Evolutionary conservation across 2,113 vertebrate species (phyloP), one percentile per base, ranked within the genome.

Genomic region (Bucco capensis): DNA sequence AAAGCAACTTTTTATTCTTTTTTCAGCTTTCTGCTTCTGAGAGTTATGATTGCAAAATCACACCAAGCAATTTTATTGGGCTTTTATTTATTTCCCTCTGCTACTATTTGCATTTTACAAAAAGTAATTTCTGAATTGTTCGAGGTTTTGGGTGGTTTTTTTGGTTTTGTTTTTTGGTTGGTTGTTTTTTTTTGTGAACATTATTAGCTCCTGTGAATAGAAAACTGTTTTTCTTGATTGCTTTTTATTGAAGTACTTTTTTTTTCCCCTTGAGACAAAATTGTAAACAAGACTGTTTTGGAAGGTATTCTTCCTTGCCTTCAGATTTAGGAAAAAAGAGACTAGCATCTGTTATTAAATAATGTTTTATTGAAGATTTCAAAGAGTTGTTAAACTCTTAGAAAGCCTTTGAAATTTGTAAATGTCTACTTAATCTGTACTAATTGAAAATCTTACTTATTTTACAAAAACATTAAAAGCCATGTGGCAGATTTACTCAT

Each of bases 101-200:
- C 54, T 61, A 49, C 42, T 93, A 42, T 86, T 90, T 88, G 54
- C 67, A 60, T 95, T 94, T 94, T 89, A 66, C 30, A 75, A 61
- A 47, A 79, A 91, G 42, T 49, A 9, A 65, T 86, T 94, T 82
- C 74, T 50, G 40, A 50, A 23, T 42, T 42, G 40, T 42, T 42
- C 15, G 40, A 15, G 40, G n/a, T 94, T 65, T 40, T 42, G 6
- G 14, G 51, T 75, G n/a, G n/a, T n/a, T n/a, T n/a, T n/a, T n/a
- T n/a, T n/a, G n/a, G n/a, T n/a, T 70, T 56, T 61, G 58, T 30
- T 65, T 94, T 65, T 40, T 42, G 6, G 14, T 58, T 76, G 11
- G 40, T 42, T 42, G 40, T 11, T 14, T 46, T 62, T 69, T 83
- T 70, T n/a, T 8, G 42, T 88, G 88, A 62, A 49, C 47, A 18